These are phyloP conservation scores for Riparia riparia DNA, from an alignment of 2,113 vertebrate species.

Conservation along the genomic window DNA sequence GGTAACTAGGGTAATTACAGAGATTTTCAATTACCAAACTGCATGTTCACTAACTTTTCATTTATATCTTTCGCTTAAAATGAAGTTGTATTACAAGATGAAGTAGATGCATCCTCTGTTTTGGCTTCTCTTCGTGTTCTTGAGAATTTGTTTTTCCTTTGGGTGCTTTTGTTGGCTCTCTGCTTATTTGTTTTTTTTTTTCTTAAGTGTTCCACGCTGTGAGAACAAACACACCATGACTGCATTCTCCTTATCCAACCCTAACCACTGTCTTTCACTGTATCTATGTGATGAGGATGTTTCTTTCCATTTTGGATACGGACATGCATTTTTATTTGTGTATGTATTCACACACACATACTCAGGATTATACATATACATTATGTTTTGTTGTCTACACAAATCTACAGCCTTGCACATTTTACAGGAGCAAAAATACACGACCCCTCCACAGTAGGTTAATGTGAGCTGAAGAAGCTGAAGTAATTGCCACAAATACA, in stretches of 20 bases:
- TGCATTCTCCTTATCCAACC: neutral
- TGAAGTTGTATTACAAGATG: conserved; percentile 7
- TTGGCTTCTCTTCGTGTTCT: conserved; percentile 18
- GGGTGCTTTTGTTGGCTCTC: conserved; percentile 32
- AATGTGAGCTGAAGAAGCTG: neutral
- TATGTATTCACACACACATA: neutral
- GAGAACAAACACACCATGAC: neutral
- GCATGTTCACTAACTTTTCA: conserved; percentile 21
- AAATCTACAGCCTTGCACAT: neutral
- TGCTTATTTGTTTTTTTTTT: neutral
- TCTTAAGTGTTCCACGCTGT: neutral
- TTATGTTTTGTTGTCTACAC: neutral
- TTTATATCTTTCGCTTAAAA: conserved; percentile 42
- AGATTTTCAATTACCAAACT: conserved; percentile 53
- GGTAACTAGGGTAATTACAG: conserved; percentile 30
- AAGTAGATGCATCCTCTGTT: conserved; percentile 29
- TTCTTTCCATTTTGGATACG: neutral
- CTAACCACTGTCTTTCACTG: neutral
- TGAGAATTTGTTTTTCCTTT: conserved; percentile 51
- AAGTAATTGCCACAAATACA: neutral
- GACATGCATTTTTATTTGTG: neutral
- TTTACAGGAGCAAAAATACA: neutral
- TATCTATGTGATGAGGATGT: neutral
- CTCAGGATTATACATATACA: neutral
- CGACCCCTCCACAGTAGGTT: neutral